Base-by-base conservation (phyloP, 2,797 vertebrate genomes). In the Tenualosa ilisha region DNA sequence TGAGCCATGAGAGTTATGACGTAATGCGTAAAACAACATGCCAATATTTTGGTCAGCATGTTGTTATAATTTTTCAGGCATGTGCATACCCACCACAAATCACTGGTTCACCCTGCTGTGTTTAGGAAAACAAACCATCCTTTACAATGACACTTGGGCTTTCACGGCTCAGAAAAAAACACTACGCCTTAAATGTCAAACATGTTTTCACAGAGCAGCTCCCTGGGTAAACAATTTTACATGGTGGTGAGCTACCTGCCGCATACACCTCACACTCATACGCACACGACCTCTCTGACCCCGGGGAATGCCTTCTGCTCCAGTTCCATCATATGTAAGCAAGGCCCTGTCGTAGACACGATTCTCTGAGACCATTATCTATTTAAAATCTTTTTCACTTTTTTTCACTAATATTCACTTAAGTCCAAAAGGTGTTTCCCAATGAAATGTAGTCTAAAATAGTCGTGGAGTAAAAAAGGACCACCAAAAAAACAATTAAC, bases 121-220 rank as follows among this genome's bases (percentile, higher is more conserved):
- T 65, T 81, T 31, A 61, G 61, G 84, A 85, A 86, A 87, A 87
- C 88, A 87, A 87, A 56, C 40, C 9, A 63, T 86, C 15, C 81
- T 81, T 85, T 84, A 88, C 46, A 40, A 22, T 84, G 84, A 81
- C 85, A 88, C 17, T 24, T 43, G 63, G 49, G 63, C 83, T 83
- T 84, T 83, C 68, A 49, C 82, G 31, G 37, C 72, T 56, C 72
- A 81, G 81, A 81, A 90, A 68, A 89, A 84, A 90, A 92, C 89
- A 91, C 90, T 91, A 56, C 82, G 87, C 89, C 88, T 92, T 88
- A 89, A 90, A 91, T 91, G 84, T 91, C 90, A 88, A 84, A 85
- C 89, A 88, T 90, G 88, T 89, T 91, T 93, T 86, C 85, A 88
- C 89, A 90, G 88, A 90, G 51, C 81, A 31, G 85, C 87, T 86